Percentiles rank a stretch among this genome's conserved stretches.
Conservation (phyloP, 2,888 invertebrate genomes). For the Trachelus troglodyta region DNA sequence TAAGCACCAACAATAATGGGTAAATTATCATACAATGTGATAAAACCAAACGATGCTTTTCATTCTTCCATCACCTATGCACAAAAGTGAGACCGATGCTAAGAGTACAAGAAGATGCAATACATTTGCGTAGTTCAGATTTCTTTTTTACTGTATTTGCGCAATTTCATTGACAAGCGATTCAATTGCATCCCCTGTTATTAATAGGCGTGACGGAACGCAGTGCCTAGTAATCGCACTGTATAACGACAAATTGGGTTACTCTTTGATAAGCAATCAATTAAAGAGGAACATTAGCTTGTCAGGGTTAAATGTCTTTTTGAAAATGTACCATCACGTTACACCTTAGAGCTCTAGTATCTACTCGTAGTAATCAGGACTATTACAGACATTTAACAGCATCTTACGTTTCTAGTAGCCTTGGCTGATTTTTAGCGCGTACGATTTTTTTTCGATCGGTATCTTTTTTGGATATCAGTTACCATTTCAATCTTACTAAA, state of each 20-base stretch:
- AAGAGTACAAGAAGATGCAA: too few species aligned
- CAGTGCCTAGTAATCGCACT: too few species aligned
- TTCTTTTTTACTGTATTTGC: too few species aligned
- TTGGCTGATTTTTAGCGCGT: background rate
- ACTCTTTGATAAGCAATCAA: background rate
- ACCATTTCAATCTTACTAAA: background rate
- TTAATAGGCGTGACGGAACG: too few species aligned
- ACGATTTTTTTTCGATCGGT: background rate
- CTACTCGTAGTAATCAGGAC: background rate
- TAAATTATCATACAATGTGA: slow-evolving; percentile 28
- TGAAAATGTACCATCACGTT: background rate
- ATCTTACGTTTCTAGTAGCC: slow-evolving; percentile 3
- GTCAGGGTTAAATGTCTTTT: background rate
- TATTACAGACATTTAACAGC: slow-evolving; percentile 5
- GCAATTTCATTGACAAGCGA: too few species aligned
- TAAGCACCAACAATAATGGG: slow-evolving; percentile 23
- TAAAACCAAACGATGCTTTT: slow-evolving; percentile 14
- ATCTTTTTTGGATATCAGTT: background rate
- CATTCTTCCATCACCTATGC: too few species aligned
- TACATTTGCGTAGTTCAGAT: too few species aligned
- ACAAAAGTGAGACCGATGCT: too few species aligned
- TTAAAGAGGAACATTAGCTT: background rate
- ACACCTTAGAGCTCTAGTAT: background rate
- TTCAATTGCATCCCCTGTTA: too few species aligned
- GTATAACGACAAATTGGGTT: background rate